Evolutionary conservation across 2,113 vertebrate genomes (phyloP).

Genomic region (Heptranchias perlo): DNA sequence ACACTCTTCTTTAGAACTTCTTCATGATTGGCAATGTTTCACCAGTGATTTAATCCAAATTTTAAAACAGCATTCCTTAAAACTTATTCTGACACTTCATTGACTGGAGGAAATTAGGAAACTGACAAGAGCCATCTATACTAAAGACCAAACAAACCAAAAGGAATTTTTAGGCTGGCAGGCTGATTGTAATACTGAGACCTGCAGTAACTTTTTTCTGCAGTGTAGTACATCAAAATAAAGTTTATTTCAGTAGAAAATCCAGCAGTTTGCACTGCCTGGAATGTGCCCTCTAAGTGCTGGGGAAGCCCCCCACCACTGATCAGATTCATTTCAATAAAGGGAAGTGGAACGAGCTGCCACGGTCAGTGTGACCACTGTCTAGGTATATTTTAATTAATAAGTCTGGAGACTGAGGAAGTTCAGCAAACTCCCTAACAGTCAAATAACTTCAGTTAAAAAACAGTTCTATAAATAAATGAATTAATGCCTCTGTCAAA

Average conservation of each 20-base stretch:
- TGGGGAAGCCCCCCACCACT: too few relatives aligned
- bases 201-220: not conserved
- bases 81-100: not conserved
- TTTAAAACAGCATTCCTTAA: not conserved
- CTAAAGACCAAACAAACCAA: not conserved
- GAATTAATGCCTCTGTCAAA: not conserved
- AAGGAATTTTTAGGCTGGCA: not conserved
- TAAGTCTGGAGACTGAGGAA: not conserved
- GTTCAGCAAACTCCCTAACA: not conserved
- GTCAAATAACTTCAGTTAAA: slow-evolving; percentile 7
- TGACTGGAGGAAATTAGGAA: not conserved
- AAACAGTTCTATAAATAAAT: not conserved
- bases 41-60: not conserved
- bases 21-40: not conserved
- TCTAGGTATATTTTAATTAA: not conserved
- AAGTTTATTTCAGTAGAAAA: not conserved
- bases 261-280: not conserved
- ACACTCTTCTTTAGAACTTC: not conserved
- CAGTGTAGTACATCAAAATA: not conserved
- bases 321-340: not conserved
- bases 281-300: not conserved
- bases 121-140: not conserved
- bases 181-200: not conserved
- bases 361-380: not conserved
- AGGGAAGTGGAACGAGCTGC: not conserved